Evolutionary conservation across 2,888 invertebrate genomes (phyloP).

Genomic region (Ectemnius cavifrons): DNA sequence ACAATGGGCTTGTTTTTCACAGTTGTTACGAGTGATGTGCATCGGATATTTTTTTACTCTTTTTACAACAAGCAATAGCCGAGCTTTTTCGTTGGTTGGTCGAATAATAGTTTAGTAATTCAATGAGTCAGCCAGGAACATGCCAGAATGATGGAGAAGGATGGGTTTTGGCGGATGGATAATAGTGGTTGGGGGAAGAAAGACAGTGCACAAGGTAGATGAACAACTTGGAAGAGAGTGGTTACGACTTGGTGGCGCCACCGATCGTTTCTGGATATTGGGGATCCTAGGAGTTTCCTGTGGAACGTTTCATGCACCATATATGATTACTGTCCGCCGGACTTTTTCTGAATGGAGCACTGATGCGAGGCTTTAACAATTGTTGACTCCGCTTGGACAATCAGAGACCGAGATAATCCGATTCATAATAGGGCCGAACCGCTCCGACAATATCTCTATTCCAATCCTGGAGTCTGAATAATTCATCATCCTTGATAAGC

Average conservation of each 20-base stretch:
- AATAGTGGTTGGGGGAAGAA: conserved; percentile 4
- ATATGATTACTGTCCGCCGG: not conserved
- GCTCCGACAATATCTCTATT: too few relatives aligned
- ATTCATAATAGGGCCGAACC: too few relatives aligned
- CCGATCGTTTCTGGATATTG: conserved; percentile 31
- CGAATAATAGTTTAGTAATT: not conserved
- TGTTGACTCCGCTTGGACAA: too few relatives aligned
- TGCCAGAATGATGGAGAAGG: not conserved
- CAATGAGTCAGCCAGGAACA: conserved; percentile 8
- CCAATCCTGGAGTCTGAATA: too few relatives aligned
- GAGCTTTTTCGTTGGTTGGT: not conserved
- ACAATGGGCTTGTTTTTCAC: too few relatives aligned
- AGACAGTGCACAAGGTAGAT: too few relatives aligned
- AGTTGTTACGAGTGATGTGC: too few relatives aligned
- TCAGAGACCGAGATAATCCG: too few relatives aligned
- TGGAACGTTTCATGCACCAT: conserved; percentile 12
- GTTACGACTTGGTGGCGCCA: conserved; percentile 50
- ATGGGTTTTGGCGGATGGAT: conserved; percentile 2
- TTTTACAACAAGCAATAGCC: not conserved
- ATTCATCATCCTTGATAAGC: too few relatives aligned
- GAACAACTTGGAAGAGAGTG: conserved; percentile 14
- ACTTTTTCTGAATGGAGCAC: too few relatives aligned
- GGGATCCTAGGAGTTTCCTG: conserved; percentile 6
- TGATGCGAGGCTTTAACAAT: too few relatives aligned
- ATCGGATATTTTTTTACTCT: too few relatives aligned